These are phyloP conservation scores for Diplogasteroides magnus DNA, from an alignment of 1,140 invertebrate species.

Conservation along the genomic window DNA sequence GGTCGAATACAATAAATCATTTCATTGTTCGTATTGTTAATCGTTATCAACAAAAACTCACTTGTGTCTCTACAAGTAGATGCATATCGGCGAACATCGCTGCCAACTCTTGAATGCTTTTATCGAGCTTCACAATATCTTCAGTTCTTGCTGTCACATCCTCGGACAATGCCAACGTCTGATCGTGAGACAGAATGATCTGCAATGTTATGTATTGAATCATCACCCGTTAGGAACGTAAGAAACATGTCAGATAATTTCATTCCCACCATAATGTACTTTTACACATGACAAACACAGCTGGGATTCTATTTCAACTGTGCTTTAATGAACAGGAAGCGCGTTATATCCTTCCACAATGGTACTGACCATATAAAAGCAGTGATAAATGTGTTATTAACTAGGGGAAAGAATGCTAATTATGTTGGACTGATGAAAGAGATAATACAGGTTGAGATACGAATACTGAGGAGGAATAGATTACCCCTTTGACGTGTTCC, in stretches of 20 bases:
- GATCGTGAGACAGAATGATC: not conserved
- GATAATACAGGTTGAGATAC: not conserved
- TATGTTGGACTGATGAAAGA: too few species aligned
- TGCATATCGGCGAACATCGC: not conserved
- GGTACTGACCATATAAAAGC: too few species aligned
- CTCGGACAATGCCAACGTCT: not conserved
- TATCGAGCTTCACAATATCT: not conserved
- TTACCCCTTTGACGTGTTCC: not conserved
- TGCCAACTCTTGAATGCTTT: not conserved
- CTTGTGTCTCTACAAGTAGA: not conserved
- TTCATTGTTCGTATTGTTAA: not conserved
- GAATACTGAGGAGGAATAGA: not conserved
- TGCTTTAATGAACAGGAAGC: too few species aligned
- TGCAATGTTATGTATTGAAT: not conserved
- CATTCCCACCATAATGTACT: too few species aligned
- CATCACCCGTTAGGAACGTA: not conserved
- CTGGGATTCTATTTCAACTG: not conserved
- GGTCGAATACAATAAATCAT: not conserved
- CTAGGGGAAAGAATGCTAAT: too few species aligned
- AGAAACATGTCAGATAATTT: too few species aligned
- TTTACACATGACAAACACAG: too few species aligned
- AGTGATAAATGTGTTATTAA: too few species aligned
- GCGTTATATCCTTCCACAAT: too few species aligned
- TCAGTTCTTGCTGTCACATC: not conserved
- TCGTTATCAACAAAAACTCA: not conserved